Evolutionary conservation across 2,113 vertebrate genomes (phyloP), one percentile per base, ranked within the genome.

Genomic region (Anseranas semipalmata): DNA sequence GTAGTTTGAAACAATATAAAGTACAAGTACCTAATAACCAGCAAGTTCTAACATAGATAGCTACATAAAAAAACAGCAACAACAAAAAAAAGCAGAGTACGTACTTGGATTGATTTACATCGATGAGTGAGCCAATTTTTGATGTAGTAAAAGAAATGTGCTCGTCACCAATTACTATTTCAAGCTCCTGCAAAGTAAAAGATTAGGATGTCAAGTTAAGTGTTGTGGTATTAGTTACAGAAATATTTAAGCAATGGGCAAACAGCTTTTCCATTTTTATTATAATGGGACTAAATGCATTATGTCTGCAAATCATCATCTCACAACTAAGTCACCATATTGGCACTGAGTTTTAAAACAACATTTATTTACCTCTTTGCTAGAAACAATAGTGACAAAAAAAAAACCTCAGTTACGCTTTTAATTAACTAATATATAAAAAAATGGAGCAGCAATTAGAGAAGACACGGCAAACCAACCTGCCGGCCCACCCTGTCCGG

Each of bases 61-160:
- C 4, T 65, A 46, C 10, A 18, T 12, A 35, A 32, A 60, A 39
- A 15, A 68, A 24, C 11, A 53, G 53, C 39, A 82, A 53, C 8
- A n/a, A n/a, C 12, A 50, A 6, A 62, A 65, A 43, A 78, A 78
- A 55, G 27, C 60, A 76, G 13, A 48, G 52, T 41, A 99, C 99
- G 70, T 98, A 99, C 99, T 99, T 99, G 70, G 99, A 99, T 87
- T 99, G 99, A 97, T 99, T 99, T 84, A 99, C 99, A 37, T 99
- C 99, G 83, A 99, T 99, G 96, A 99, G 98, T 19, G 99, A 99
- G 92, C 99, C 99, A 4, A 99, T 99, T 98, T 99, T 99, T 94
- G 99, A 99, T 3, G 99, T 99, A 71, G 99, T 99, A 89, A 99
- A 99, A 89, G 99, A 99, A 97, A 99, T 99, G 95, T 99, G 99